phyloP scores from a whole-genome alignment of 1,140 invertebrate species.

The Aphidius ervi region DNA sequence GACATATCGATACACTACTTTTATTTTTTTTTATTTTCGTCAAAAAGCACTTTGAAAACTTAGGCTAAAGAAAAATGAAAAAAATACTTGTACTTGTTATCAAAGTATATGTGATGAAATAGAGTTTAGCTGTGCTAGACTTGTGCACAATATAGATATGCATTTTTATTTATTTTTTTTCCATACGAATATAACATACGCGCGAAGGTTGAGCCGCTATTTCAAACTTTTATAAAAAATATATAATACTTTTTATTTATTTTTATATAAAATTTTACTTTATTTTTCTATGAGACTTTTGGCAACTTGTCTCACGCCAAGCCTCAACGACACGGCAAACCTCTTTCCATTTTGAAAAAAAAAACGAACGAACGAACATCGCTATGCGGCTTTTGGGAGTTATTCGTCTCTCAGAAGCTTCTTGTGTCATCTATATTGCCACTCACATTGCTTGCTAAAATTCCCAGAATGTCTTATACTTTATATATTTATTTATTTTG shows the following conservation, averaged over 20 bases:
- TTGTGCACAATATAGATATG: neutral
- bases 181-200: conserved; percentile 5
- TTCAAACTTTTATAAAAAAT: neutral
- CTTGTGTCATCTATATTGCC: neutral
- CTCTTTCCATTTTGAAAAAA: neutral
- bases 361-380: neutral
- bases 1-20: too few relatives aligned
- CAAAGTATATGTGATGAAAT: too few relatives aligned
- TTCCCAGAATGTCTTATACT: too few relatives aligned
- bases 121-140: too few relatives aligned
- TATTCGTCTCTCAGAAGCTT: neutral
- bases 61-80: too few relatives aligned
- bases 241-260: neutral
- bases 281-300: conserved; percentile 17
- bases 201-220: conserved; percentile 3
- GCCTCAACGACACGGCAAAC: neutral
- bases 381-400: neutral
- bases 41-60: too few relatives aligned
- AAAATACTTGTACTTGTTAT: too few relatives aligned
- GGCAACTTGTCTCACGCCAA: neutral
- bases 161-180: neutral
- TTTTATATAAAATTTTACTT: neutral
- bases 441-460: too few relatives aligned
- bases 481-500: too few relatives aligned
- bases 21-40: too few relatives aligned